Base-by-base conservation (phyloP, 2,113 vertebrate species). In the Lota lota region DNA sequence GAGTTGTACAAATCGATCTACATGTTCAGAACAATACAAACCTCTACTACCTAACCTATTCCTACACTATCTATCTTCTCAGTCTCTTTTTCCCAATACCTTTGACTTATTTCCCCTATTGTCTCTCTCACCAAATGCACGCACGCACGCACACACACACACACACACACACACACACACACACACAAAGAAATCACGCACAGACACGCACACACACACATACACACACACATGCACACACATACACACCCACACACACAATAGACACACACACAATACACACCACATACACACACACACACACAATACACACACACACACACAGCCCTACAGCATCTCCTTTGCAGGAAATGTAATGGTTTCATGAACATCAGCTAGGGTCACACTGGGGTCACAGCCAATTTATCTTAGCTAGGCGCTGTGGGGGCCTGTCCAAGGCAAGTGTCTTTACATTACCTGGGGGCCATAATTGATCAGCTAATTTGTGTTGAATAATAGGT, bases 321-420 rank as follows among this genome's bases (percentile, higher is more conserved):
- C 28, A 65, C 58, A 36, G 20, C 33, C 59, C 62, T 50, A 17
- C 60, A 65, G 74, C 80, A 75, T 73, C 75, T 77, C 81, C 78
- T 83, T 22, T 90, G 87, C 74, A 84, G 80, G 79, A 82, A 83
- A 89, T 91, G 88, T 90, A 89, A 86, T 89, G 88, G 85, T 89
- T 88, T 89, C 87, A 85, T 91, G 90, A 90, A 90, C 90, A 92
- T 90, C 87, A 83, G 85, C 81, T 70, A 36, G 83, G 90, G 88
- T 93, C 90, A 88, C 82, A 73, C 81, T 85, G 70, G 74, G 90
- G 90, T 92, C 90, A 88, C 72, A 89, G 77, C 83, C 85, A 93
- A 89, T 93, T 92, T 92, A 90, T 89, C 88, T 89, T 85, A 76
- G 79, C 79, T 78, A 76, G 78, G 79, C 74, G 22, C 83, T 56